phyloP scores from a whole-genome alignment of 2,113 vertebrate species.

The Chaenocephalus aceratus region DNA sequence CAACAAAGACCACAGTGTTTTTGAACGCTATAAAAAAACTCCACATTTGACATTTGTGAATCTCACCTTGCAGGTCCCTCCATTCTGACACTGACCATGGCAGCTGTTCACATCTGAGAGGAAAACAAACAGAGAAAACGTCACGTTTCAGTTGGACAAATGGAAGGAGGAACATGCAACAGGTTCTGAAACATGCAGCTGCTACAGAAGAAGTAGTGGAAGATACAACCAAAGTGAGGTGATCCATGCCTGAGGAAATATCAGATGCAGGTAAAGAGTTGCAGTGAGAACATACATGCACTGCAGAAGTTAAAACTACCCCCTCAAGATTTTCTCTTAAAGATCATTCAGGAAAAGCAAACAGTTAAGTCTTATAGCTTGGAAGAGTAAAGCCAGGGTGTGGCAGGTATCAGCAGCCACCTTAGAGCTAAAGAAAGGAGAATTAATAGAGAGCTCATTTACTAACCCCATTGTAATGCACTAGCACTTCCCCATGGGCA shows the following conservation, averaged over 20 bases:
- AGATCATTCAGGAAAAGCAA: constrained; percentile 2
- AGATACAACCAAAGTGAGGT: not conserved
- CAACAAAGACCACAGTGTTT: constrained; percentile 18
- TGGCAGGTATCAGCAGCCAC: constrained; percentile 5
- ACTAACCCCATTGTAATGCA: too few species aligned
- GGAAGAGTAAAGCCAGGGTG: not conserved
- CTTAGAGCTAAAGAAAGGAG: not conserved
- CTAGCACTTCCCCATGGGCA: not conserved
- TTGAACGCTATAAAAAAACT: not conserved
- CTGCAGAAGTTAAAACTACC: not conserved
- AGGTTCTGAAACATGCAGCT: constrained; percentile 20
- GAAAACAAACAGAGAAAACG: constrained; percentile 17
- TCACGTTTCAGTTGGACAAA: not conserved
- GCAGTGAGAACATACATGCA: constrained; percentile 17
- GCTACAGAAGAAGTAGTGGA: not conserved
- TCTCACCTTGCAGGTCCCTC: constrained; percentile 92
- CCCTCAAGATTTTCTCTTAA: not conserved
- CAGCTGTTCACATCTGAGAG: constrained; percentile 89
- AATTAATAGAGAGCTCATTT: not conserved
- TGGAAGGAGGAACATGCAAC: not conserved
- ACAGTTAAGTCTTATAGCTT: not conserved
- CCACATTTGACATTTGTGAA: too few species aligned
- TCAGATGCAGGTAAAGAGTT: constrained; percentile 29
- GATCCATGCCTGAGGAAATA: constrained; percentile 32
- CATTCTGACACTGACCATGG: constrained; percentile 92